These are phyloP conservation scores for Haliclystus octoradiatus DNA, from an alignment of 30 jellyfish, hydroid and myxozoan species.

Conservation along the genomic window DNA sequence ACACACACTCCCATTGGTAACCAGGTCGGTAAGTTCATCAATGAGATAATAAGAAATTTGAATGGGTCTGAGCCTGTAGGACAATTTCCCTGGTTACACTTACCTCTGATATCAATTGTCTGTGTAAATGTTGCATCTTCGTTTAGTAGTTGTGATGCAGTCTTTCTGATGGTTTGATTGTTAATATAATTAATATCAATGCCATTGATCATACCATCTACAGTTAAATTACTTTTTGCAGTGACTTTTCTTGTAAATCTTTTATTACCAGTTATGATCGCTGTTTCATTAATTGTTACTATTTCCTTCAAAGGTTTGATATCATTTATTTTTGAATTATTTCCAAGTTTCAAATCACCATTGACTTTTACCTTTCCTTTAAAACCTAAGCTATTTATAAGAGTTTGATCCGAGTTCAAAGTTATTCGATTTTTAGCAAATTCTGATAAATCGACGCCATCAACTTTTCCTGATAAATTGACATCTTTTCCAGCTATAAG, in stretches of 20 bases:
- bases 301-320: slow-evolving; percentile 50
- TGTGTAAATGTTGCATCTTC: slow-evolving; percentile 25
- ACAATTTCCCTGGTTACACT: no score
- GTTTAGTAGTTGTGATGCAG: slow-evolving; percentile 12
- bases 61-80: no score
- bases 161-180: slow-evolving; percentile 7
- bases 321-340: slow-evolving; percentile 51
- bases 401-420: slow-evolving; percentile 42
- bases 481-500: slow-evolving; percentile 17
- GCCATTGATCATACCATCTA: slow-evolving; percentile 50
- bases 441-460: slow-evolving; percentile 68
- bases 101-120: slow-evolving; percentile 28
- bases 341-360: slow-evolving; percentile 16
- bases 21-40: no score
- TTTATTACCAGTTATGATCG: slow-evolving; percentile 40
- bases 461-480: slow-evolving; percentile 44
- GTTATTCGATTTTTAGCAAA: slow-evolving; percentile 52
- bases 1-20: no score
- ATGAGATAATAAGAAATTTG: no score
- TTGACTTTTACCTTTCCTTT: slow-evolving; percentile 9
- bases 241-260: slow-evolving; percentile 24
- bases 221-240: slow-evolving; percentile 27
- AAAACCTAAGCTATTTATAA: slow-evolving; percentile 32
- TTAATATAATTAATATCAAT: slow-evolving; percentile 23
- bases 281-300: slow-evolving; percentile 13